phyloP scores from a whole-genome alignment of 2,797 vertebrate genomes.

The Chanos chanos region DNA sequence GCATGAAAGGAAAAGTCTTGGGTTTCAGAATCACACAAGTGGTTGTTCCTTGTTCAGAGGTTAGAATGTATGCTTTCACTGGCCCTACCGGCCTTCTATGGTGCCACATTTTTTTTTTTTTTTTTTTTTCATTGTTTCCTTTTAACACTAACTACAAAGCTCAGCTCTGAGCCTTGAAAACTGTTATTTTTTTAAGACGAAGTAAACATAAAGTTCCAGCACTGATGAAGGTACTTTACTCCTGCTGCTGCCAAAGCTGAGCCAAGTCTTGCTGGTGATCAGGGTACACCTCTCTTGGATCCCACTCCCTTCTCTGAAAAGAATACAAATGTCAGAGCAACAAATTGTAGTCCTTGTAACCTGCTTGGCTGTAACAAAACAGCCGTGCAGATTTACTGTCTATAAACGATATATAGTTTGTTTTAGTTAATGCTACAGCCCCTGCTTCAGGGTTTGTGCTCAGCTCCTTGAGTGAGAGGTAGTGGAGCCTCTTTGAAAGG shows the following conservation, averaged over 20 bases:
- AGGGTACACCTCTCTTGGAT: not conserved
- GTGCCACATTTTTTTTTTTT: too few relatives aligned
- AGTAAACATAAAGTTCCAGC: not conserved
- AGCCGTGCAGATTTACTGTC: slow-evolving; percentile 45
- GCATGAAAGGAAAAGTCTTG: too few relatives aligned
- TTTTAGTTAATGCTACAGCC: slow-evolving; percentile 47
- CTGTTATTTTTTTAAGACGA: not conserved
- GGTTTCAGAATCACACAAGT: too few relatives aligned
- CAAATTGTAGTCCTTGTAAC: slow-evolving; percentile 8
- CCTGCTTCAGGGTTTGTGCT: slow-evolving; percentile 19
- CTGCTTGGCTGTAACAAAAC: slow-evolving; percentile 39
- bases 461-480: slow-evolving; percentile 1
- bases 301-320: not conserved
- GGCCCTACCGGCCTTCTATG: too few relatives aligned
- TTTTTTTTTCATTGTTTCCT: too few relatives aligned
- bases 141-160: too few relatives aligned
- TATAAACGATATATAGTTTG: slow-evolving; percentile 45
- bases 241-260: too few relatives aligned
- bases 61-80: too few relatives aligned
- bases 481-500: not conserved
- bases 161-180: too few relatives aligned
- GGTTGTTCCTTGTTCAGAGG: too few relatives aligned
- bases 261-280: too few relatives aligned
- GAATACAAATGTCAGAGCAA: not conserved
- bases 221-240: not conserved